Conservation (phyloP, 2,797 vertebrate genomes). For the Sebastes matsubarae region DNA sequence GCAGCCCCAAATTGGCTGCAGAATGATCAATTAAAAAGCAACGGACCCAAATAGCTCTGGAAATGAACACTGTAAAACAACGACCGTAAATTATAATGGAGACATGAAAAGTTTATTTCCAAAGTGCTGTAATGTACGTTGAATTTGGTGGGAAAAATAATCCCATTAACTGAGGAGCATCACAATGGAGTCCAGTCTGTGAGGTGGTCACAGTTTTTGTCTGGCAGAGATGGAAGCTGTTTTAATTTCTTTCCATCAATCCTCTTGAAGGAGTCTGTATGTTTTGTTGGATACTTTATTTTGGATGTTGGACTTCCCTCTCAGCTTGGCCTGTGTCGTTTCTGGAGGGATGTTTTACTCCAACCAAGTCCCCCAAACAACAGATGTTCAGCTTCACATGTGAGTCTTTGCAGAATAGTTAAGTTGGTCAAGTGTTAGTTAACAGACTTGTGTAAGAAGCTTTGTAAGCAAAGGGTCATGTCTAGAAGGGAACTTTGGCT, state of each 20-base stretch:
- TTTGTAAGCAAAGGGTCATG: neutral
- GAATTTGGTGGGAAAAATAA: neutral
- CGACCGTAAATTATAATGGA: constrained; percentile 7
- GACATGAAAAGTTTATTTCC: constrained; percentile 19
- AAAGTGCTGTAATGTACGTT: neutral
- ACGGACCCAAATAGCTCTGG: constrained; percentile 31
- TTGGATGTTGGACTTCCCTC: neutral
- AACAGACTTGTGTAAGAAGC: neutral
- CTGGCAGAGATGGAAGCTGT: neutral
- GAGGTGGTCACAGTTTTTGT: neutral
- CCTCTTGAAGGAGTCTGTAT: neutral
- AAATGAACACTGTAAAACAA: constrained; percentile 27
- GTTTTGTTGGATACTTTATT: neutral
- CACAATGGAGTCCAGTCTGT: neutral
- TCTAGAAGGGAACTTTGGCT: no score
- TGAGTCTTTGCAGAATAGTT: neutral
- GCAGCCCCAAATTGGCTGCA: constrained; percentile 50
- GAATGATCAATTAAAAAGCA: constrained; percentile 58
- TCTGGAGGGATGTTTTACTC: neutral
- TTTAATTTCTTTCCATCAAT: neutral
- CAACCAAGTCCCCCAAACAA: neutral
- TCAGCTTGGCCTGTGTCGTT: neutral
- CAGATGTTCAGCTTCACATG: constrained; percentile 2
- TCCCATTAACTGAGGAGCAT: neutral
- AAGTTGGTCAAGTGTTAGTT: neutral